Base-by-base conservation (phyloP, 2,888 invertebrate genomes). In the Lasioglossum marginatum region DNA sequence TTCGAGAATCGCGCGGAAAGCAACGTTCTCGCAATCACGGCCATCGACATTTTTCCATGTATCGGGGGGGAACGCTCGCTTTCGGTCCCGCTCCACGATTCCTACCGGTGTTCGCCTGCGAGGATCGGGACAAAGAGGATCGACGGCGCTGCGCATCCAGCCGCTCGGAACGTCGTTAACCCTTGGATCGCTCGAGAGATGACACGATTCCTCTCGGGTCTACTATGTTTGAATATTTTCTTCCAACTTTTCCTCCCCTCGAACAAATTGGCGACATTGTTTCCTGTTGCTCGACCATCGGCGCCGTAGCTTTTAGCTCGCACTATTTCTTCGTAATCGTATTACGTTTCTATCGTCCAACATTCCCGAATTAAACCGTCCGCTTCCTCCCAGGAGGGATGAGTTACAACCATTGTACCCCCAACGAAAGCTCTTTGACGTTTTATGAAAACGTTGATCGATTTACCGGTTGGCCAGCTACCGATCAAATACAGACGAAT, bases 1-100 rank as follows among this genome's bases (percentile, higher is more conserved):
- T 48, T 52, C 5, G 48, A n/a, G 31, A 48, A 45, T 34, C 63
- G 63, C 63, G 63, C 31, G 63, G 8, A 63, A 63, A 63, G 31
- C 63, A 31, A 63, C n/a, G 76, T 43, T 52, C 70, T 77, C 71
- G 60, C 52, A 81, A 70, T 74, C 31, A 34, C 23, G 66, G 10
- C 70, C 19, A 52, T 52, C 27, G 31, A 45, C 37, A 60, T 76
- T 76, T 81, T 76, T 60, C 31, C 43, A 4, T 4, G 48, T n/a
- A 27, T 6, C 27, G 70, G 6, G 19, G 19, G 14, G 16, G 66
- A 43, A 43, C 19, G 14, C 16, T 23, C 40, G 40, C n/a, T 12
- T 10, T 52, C 31, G 63, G 63, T 31, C 31, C n/a, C 31, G 31
- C 4, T 31, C 31, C 2, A 0, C 63, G 63, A 63, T 31, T 31